Evolutionary conservation across 92 coral and sea anemone genomes (phyloP), one percentile per base, ranked within the genome.

Genomic region (Epizoanthus rinbou): DNA sequence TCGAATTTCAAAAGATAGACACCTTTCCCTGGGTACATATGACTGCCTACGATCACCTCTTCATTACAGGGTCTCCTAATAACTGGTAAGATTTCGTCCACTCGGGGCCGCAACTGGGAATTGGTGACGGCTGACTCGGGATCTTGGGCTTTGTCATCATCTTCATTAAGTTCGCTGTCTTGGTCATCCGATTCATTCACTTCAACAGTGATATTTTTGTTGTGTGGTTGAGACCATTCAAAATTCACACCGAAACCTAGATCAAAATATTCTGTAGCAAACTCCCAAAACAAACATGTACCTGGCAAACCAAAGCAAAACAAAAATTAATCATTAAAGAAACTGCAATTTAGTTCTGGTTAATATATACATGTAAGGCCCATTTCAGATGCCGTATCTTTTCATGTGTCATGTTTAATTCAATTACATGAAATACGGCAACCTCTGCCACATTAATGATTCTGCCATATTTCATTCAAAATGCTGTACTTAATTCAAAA

Each of bases 11-110:
- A 87, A 69, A 94, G 89, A 75, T 97, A 97, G 18, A 94, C 99
- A 18, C 99, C 99, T 11, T 93, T 89, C 4, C 99, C 99, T 1
- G 99, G 99, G 84, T 97, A 97, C 91, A 97, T 88, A 54, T 97
- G 99, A 57, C 99, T 97, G 3, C 99, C 99, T 21, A 97, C 95
- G 69, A 97, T 97, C 67, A 97, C 99, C 81, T 97, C 99, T 60
- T 97, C 99, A 64, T 94, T 93, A 76, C 98, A 97, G 24, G 98
- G 97, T 89, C 99, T 90, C 64, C 99, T 92, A 11, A 94, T 91
- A 13, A 93, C 98, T 15, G 99, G 99, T 35, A 97, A 90, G 68
- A 97, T 94, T 91, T 97, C 99, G 74, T 97, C 99, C 69, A 92
- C 89, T 73, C 93, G 85, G 63, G 92, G 92, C 69, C 86, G 87